These are phyloP conservation scores for Hydrophis major DNA, from an alignment of 2,797 vertebrate genomes.

Conservation along the genomic window DNA sequence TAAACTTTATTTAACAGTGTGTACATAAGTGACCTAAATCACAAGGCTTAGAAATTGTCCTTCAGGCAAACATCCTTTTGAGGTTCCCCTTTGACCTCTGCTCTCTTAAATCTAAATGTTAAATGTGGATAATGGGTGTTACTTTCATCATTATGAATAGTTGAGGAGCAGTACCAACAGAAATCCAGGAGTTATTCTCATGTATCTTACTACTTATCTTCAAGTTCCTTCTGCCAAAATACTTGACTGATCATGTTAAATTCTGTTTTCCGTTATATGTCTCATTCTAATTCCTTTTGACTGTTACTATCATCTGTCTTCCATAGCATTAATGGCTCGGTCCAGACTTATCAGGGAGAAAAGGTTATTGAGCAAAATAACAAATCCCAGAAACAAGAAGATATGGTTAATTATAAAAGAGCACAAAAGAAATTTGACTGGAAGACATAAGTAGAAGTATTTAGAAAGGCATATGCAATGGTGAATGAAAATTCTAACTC, in stretches of 20 bases:
- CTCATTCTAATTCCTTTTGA: slow-evolving; percentile 40
- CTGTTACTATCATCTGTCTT: slow-evolving; percentile 44
- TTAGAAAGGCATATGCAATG: background rate
- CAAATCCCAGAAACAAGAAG: background rate
- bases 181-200: slow-evolving; percentile 46
- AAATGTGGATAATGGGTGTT: slow-evolving; percentile 43
- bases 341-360: slow-evolving; percentile 46
- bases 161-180: slow-evolving; percentile 37
- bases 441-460: background rate
- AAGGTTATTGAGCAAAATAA: slow-evolving; percentile 28
- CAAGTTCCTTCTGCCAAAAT: slow-evolving; percentile 36
- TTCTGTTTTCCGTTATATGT: slow-evolving; percentile 41
- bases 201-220: slow-evolving; percentile 27
- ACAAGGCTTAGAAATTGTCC: slow-evolving; percentile 18
- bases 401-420: background rate
- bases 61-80: slow-evolving; percentile 46
- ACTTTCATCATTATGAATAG: slow-evolving; percentile 63
- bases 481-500: slow-evolving; percentile 3
- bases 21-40: slow-evolving; percentile 41
- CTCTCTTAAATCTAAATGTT: background rate
- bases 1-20: slow-evolving; percentile 51
- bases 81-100: slow-evolving; percentile 40
- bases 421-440: background rate
- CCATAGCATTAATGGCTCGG: slow-evolving; percentile 33
- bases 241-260: slow-evolving; percentile 47